A percentile compares a stretch with the other conserved stretches of the same genome.
These are phyloP conservation scores for Desmophyllum pertusum DNA, from an alignment of 92 coral and sea anemone genomes.

Conservation along the genomic window DNA sequence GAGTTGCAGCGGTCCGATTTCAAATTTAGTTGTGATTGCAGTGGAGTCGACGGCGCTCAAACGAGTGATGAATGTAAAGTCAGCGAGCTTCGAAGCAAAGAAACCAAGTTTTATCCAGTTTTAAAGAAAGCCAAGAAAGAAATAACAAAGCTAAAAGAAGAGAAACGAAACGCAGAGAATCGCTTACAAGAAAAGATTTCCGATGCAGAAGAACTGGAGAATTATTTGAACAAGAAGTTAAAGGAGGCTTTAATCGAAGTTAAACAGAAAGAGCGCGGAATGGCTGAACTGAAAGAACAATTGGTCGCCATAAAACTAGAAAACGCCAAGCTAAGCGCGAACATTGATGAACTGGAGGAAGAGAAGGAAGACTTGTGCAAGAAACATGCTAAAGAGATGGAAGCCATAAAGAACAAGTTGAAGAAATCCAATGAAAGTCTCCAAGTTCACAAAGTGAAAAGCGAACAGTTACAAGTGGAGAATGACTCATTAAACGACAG, in stretches of 20 bases:
- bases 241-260: background rate
- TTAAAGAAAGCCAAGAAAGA: slow-evolving; percentile 25
- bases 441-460: background rate
- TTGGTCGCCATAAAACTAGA: background rate
- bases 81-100: background rate
- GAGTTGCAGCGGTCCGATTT: slow-evolving; percentile 20
- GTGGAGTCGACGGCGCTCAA: background rate
- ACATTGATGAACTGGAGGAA: slow-evolving; percentile 2
- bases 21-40: background rate
- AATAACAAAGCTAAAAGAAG: slow-evolving; percentile 10
- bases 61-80: background rate
- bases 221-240: background rate
- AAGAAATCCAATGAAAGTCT: slow-evolving; percentile 5
- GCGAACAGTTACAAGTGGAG: background rate
- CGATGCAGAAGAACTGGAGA: slow-evolving; percentile 9
- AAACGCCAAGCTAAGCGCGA: background rate
- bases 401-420: background rate
- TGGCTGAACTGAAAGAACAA: background rate
- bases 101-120: slow-evolving; percentile 12
- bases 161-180: slow-evolving; percentile 10
- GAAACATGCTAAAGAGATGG: background rate
- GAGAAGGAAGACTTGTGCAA: background rate
- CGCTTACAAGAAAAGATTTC: slow-evolving; percentile 17
- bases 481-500: slow-evolving; percentile 1
- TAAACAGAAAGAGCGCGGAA: background rate